Evolutionary conservation across 2,797 vertebrate species (phyloP), one percentile per base, ranked within the genome.

Genomic region (Cyprinodon diabolis): DNA sequence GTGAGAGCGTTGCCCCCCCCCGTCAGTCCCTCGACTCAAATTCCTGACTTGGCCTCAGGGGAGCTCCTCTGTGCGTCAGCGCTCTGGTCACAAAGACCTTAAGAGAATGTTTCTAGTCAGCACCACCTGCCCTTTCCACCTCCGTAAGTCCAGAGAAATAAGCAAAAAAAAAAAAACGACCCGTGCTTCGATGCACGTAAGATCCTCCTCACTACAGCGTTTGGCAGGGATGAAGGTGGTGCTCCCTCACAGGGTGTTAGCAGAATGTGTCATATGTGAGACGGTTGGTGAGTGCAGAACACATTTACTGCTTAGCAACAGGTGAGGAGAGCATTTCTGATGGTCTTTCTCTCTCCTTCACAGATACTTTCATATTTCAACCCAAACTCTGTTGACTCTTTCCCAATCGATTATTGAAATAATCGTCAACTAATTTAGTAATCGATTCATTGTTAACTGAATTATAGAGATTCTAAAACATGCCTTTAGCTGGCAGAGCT

Each of bases 31-130:
- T 81, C 14, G 55, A 86, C 90, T 92, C 87, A 83, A 84, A 90
- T 91, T 90, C 87, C 89, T 88, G 37, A 66, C 89, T 82, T 23
- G 51, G 84, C 87, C 89, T 89, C 82, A 52, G 13, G 89, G 85
- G 81, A 90, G 84, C 81, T 75, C 0, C 72, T 23, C 23, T 71
- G 71, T 87, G 84, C 86, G 86, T 90, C 89, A 90, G 81, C 35
- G 80, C 78, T 83, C 80, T 60, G 80, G 71, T 87, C 84, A 89
- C 85, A 90, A 78, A 89, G 84, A 68, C 69, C 73, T 80, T 82
- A 76, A 77, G 80, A 87, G 83, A 86, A 77, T 63, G 70, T 69
- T 74, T 68, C 57, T 30, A 76, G 78, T 71, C 75, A 74, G 74
- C 74, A 80, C 71, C 6, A 55, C 23, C 43, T 0, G 45, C 67